Percentiles rank a stretch among this genome's conserved stretches.
Evolutionary conservation across 2,113 vertebrate genomes (phyloP).

Genomic region (Mormyrus iriodes): DNA sequence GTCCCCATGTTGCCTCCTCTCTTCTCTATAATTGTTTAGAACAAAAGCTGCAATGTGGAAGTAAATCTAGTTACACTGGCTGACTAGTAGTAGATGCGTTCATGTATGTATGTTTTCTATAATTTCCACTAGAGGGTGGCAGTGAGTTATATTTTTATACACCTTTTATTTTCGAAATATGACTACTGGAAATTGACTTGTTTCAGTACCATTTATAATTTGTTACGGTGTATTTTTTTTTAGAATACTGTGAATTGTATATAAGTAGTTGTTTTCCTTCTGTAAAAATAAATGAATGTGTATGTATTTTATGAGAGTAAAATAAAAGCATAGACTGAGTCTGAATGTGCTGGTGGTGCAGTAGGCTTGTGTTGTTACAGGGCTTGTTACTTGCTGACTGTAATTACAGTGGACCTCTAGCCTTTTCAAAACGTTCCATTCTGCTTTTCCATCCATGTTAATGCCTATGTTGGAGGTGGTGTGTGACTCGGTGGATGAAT

Average conservation of each 20-base stretch:
- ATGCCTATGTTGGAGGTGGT: neutral
- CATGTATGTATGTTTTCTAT: neutral
- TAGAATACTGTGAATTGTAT: conserved; percentile 16
- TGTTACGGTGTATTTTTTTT: neutral
- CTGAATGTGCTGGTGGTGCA: too few species aligned
- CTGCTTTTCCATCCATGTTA: neutral
- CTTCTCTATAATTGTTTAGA: neutral
- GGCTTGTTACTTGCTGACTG: neutral
- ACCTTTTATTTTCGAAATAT: neutral
- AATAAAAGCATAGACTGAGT: neutral
- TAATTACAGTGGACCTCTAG: neutral
- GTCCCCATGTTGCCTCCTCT: neutral
- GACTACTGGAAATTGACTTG: neutral
- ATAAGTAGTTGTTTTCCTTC: neutral
- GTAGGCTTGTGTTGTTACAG: neutral
- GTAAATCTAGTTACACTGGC: neutral
- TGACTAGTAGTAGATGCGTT: neutral
- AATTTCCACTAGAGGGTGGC: conserved; percentile 5
- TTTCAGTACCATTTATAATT: neutral
- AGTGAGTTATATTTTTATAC: neutral
- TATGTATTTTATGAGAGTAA: neutral
- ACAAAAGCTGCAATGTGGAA: neutral
- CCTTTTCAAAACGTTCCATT: neutral
- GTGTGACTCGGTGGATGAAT: neutral
- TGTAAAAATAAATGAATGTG: neutral